These are phyloP conservation scores for Zaprionus gabonicus DNA, from an alignment of 1,140 invertebrate genomes.

Conservation along the genomic window DNA sequence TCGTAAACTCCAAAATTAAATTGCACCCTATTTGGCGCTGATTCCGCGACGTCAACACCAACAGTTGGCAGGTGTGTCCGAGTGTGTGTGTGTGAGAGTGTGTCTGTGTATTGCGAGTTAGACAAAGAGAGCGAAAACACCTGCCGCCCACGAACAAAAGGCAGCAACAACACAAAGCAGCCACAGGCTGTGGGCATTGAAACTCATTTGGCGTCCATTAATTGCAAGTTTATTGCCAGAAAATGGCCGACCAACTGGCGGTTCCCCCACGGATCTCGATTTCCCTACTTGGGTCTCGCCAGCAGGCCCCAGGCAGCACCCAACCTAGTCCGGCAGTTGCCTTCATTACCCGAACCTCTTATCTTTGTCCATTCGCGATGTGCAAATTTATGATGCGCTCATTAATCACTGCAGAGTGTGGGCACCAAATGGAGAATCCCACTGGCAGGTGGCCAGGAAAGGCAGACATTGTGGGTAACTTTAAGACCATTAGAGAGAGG, in stretches of 20 bases:
- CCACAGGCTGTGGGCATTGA: slow-evolving; percentile 35
- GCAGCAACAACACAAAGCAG: slow-evolving; percentile 20
- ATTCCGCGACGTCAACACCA: slow-evolving; percentile 4
- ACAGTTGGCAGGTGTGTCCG: neutral
- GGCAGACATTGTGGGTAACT: slow-evolving; percentile 17
- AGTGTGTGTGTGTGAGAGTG: neutral
- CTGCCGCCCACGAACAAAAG: slow-evolving; percentile 33
- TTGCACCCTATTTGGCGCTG: slow-evolving; percentile 8
- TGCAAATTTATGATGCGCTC: slow-evolving; percentile 59
- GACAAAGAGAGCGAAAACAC: slow-evolving; percentile 14
- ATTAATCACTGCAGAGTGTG: slow-evolving; percentile 38
- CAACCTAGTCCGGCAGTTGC: neutral
- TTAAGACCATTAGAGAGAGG: slow-evolving; percentile 52
- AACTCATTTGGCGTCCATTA: slow-evolving; percentile 67
- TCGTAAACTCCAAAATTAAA: slow-evolving; percentile 1
- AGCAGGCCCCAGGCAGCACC: neutral
- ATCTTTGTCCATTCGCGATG: slow-evolving; percentile 19
- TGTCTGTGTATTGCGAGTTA: neutral
- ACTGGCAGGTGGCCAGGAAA: neutral
- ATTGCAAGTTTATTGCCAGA: slow-evolving; percentile 68
- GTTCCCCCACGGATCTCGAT: neutral
- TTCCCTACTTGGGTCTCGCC: neutral
- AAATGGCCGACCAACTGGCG: slow-evolving; percentile 48
- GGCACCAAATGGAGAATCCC: slow-evolving; percentile 14
- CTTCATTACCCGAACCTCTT: slow-evolving; percentile 2